Conservation (phyloP, 2,888 invertebrate species). For the Pachydiplax longipennis region DNA sequence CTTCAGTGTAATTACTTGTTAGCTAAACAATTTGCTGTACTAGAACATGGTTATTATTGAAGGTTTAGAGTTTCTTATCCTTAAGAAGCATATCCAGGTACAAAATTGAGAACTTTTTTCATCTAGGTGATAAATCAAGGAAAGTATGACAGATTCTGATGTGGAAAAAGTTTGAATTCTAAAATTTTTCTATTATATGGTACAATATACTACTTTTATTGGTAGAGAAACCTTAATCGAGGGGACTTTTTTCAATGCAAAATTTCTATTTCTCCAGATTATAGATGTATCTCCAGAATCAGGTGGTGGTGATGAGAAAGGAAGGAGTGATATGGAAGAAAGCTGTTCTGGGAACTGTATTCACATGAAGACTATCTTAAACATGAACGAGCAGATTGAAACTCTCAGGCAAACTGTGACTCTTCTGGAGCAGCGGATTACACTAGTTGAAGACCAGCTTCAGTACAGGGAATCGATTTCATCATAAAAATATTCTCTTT, state of each 20-base stretch:
- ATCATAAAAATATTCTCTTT: background rate
- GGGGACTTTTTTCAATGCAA: background rate
- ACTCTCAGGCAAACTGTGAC: slow-evolving; percentile 66
- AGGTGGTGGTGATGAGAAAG: background rate
- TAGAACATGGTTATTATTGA: too few species aligned
- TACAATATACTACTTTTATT: background rate
- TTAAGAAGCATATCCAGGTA: too few species aligned
- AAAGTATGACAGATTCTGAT: background rate
- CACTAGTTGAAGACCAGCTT: slow-evolving; percentile 62
- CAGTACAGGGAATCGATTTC: slow-evolving; percentile 50
- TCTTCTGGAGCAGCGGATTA: slow-evolving; percentile 65
- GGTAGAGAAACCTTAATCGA: background rate
- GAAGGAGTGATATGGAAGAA: background rate
- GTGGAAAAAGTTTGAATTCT: background rate
- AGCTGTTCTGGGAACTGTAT: background rate
- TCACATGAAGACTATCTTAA: background rate
- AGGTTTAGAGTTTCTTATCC: too few species aligned
- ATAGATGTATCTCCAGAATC: background rate
- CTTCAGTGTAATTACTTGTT: too few species aligned
- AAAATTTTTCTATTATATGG: too few species aligned
- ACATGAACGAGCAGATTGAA: slow-evolving; percentile 65
- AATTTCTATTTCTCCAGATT: background rate
- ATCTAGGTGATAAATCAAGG: background rate
- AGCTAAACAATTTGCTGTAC: too few species aligned
- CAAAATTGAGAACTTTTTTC: too few species aligned